Evolutionary conservation across 2,888 invertebrate species (phyloP), one percentile per base, ranked within the genome.

Genomic region (Choreutis nemorana): DNA sequence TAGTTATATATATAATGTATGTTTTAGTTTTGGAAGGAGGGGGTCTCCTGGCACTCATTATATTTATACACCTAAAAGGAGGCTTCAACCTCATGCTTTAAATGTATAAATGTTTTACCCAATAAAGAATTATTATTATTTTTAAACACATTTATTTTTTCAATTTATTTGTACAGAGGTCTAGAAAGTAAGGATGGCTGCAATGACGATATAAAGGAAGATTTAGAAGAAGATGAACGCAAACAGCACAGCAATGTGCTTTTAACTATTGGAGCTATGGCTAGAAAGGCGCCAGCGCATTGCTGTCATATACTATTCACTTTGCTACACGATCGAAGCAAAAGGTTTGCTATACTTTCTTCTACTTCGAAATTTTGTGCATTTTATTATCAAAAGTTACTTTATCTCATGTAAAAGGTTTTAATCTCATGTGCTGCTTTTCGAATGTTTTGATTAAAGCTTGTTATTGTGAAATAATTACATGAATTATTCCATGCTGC

Each of bases 231-330:
- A 16, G 77, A 78, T 18, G 78, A 78, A 32, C 51, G 78, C 2
- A 61, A 64, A 32, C 44, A 63, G 4, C 77, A 78, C 38, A 65
- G 66, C 26, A 89, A 89, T 41, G 90, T 92, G 40, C 66, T 94
- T 26, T 83, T 89, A 52, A 84, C 87, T 1, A 87, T 94, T 24
- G 94, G 87, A 2, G 75, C 79, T 25, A 77, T 86, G 29, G 87
- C 85, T 1, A 68, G 85, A 29, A 79, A 83, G 46, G 81, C 87
- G 13, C 83, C 85, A 0, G 81, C 78, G 1, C 86, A 90, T 47
- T 81, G 87, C 25, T 63, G 88, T 14, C 83, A 86, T 9, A 63
- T 90, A 24, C 61, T 93, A 7, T 83, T 81, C 26, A 86, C 85
- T 41, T 59, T 90, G 23, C 65, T 90, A 9, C 87, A 87, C 44